Base-by-base conservation (phyloP, 2,113 vertebrate species). In the Bucco capensis region DNA sequence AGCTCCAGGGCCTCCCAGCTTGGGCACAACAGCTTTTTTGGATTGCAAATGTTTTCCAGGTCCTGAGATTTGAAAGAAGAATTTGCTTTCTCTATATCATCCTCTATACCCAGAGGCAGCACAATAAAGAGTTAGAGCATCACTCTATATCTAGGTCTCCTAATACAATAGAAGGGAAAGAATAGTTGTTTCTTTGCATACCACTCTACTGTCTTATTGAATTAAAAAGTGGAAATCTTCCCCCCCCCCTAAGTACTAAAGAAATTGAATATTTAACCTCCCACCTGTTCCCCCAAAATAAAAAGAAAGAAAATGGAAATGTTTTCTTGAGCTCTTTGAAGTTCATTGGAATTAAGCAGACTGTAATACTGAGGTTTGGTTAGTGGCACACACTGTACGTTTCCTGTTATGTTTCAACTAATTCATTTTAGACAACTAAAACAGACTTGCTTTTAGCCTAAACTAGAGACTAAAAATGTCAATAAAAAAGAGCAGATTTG, bases 321-420 rank as follows among this genome's bases (percentile, higher is more conserved):
- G 19, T 65, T 95, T 90, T 57, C 40, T 53, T 70, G 78, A 57
- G 79, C 83, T 79, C 25, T 95, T 95, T 94, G 94, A 93, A 81
- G 66, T 76, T 88, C 54, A 84, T 24, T 64, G 69, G 35, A 71
- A 88, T 77, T 86, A 82, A 73, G 38, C 40, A 93, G 74, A 51
- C 46, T 69, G 40, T 49, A 93, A 86, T 58, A 61, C 0, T 12
- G 49, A 84, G 46, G 66, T 61, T 93, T 72, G 58, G 81, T 84
- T 86, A 88, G 49, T 46, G 69, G 37, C 61, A 70, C 0, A 0
- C 71, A 38, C 35, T 40, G 53, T 19, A 62, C 57, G 25, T 12
- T 74, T 75, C 10, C 8, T 57, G 33, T 50, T 86, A 53, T 28
- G 8, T 54, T 81, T 33, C 62, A 75, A 21, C 44, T 69, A 83